A percentile compares a stretch with the other conserved stretches of the same genome.
Evolutionary conservation across 2,888 invertebrate species (phyloP).

Genomic region (Bembecia ichneumoniformis): DNA sequence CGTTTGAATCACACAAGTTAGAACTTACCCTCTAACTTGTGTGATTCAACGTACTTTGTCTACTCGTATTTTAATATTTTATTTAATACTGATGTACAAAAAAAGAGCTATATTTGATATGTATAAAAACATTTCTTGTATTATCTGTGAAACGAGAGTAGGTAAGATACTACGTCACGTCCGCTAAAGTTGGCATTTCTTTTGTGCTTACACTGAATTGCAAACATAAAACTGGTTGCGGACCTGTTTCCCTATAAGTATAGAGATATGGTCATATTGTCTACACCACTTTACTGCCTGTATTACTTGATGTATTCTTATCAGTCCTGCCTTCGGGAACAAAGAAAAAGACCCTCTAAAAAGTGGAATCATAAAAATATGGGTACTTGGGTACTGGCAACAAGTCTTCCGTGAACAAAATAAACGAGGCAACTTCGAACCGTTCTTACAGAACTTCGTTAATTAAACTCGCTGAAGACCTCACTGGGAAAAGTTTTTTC

Average conservation of each 20-base stretch:
- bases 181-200: slow-evolving; percentile 59
- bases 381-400: slow-evolving; percentile 21
- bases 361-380: slow-evolving; percentile 52
- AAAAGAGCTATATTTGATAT: slow-evolving; percentile 1
- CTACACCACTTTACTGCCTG: slow-evolving; percentile 57
- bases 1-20: too few relatives aligned
- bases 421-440: slow-evolving; percentile 15
- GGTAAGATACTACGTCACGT: slow-evolving; percentile 35
- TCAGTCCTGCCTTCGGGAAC: slow-evolving; percentile 37
- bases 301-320: slow-evolving; percentile 60
- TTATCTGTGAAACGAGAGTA: too few relatives aligned
- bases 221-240: slow-evolving; percentile 59
- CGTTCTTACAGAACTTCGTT: slow-evolving; percentile 40
- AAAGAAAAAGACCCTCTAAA: slow-evolving; percentile 29
- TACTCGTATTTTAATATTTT: too few relatives aligned
- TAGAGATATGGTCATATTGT: slow-evolving; percentile 35
- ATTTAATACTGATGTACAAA: not conserved
- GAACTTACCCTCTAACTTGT: too few relatives aligned
- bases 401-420: slow-evolving; percentile 22
- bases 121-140: not conserved
- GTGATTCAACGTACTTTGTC: too few relatives aligned
- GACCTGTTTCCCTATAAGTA: slow-evolving; percentile 49
- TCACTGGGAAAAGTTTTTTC: slow-evolving; percentile 65
- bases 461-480: slow-evolving; percentile 69
- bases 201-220: slow-evolving; percentile 68